phyloP scores from a whole-genome alignment of 2,888 invertebrate genomes.

The Charanyca ferruginea region DNA sequence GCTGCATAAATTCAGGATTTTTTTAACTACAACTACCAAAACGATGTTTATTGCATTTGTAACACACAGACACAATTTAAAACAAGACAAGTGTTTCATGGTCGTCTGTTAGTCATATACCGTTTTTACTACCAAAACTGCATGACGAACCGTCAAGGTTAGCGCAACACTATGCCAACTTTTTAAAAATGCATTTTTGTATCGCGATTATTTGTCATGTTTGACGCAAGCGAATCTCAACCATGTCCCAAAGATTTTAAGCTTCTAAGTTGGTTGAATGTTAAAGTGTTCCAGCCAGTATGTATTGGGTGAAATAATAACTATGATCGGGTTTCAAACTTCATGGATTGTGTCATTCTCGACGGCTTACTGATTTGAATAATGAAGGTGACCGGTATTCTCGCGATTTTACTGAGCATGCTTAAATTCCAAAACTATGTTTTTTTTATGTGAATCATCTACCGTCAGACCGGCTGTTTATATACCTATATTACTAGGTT shows the following conservation, averaged over 20 bases:
- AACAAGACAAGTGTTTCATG: conserved; percentile 51
- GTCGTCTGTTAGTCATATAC: conserved; percentile 43
- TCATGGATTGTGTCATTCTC: conserved; percentile 49
- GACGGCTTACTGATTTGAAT: conserved; percentile 21
- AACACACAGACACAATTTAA: conserved; percentile 30
- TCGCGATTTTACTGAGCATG: conserved; percentile 2
- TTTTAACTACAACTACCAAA: conserved; percentile 14
- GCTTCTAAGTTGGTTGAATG: conserved; percentile 22
- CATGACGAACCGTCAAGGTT: conserved; percentile 60
- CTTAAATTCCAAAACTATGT: background rate
- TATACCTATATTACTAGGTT: too few relatives aligned
- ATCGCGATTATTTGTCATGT: conserved; percentile 8
- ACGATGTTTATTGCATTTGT: conserved; percentile 31
- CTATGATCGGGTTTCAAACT: conserved; percentile 29
- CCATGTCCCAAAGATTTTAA: accelerated
- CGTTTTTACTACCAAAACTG: conserved; percentile 56
- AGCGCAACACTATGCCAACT: conserved; percentile 56
- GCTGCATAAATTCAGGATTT: background rate
- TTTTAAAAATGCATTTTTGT: conserved; percentile 59
- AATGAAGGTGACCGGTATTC: conserved; percentile 30
- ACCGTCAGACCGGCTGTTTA: too few relatives aligned
- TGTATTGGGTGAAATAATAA: conserved; percentile 33
- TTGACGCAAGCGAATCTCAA: conserved; percentile 6
- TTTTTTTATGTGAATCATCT: too few relatives aligned
- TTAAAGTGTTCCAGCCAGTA: conserved; percentile 16